Conservation (phyloP, 2,113 vertebrate genomes). For the Engraulis encrasicolus region DNA sequence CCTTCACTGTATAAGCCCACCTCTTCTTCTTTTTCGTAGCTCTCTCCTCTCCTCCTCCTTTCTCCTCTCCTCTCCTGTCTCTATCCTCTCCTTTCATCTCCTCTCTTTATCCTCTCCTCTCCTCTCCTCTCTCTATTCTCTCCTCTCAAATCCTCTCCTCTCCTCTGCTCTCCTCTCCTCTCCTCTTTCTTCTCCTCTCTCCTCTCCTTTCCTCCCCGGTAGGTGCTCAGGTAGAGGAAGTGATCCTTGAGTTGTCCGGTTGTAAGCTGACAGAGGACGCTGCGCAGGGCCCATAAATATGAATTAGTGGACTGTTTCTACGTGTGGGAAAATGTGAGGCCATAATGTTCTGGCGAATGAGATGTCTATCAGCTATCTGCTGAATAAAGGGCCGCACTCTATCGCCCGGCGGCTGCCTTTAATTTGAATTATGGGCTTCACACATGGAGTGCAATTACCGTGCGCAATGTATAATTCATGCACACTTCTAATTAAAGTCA, state of each 20-base stretch:
- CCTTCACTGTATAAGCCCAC: no score
- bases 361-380: conserved; percentile 43
- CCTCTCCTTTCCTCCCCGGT: conserved; percentile 36
- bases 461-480: conserved; percentile 20
- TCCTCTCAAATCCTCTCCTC: neutral
- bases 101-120: neutral
- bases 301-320: conserved; percentile 52
- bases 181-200: neutral
- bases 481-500: conserved; percentile 60
- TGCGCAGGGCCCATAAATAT: conserved; percentile 59
- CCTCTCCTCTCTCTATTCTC: neutral
- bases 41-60: no score
- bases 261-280: conserved; percentile 44
- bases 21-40: no score
- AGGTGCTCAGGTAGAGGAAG: conserved; percentile 36
- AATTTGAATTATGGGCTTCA: conserved; percentile 52
- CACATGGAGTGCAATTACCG: conserved; percentile 66
- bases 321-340: conserved; percentile 17
- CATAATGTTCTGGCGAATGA: conserved; percentile 31
- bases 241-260: conserved; percentile 60
- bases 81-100: no score
- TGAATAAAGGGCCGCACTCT: conserved; percentile 12
- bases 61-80: no score
- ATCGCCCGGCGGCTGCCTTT: conserved; percentile 30
- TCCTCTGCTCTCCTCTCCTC: neutral